Evolutionary conservation across 2,797 vertebrate species (phyloP).

Genomic region (Serranus cabrilla): DNA sequence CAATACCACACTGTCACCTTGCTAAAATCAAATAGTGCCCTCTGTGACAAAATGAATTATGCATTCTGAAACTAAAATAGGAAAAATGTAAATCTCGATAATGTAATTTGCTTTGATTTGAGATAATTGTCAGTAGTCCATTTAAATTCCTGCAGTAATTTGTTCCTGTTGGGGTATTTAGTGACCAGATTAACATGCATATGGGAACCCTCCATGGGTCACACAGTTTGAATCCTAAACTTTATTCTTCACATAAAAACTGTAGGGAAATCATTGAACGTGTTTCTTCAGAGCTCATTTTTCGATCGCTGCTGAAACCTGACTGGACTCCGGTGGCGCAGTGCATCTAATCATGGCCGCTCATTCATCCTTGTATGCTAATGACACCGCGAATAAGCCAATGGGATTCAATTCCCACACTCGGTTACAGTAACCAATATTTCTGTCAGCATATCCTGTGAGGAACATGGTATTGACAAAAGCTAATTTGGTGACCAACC

Average conservation of each 20-base stretch:
- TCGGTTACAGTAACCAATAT: slow-evolving; percentile 89
- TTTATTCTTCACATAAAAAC: background rate
- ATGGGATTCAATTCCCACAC: slow-evolving; percentile 81
- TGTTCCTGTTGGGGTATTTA: slow-evolving; percentile 14
- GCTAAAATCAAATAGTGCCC: slow-evolving; percentile 19
- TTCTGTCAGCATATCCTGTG: slow-evolving; percentile 83
- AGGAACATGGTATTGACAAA: slow-evolving; percentile 88
- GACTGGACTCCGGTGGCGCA: slow-evolving; percentile 50
- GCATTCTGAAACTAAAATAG: slow-evolving; percentile 3
- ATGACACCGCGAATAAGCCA: slow-evolving; percentile 76
- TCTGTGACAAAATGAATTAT: slow-evolving; percentile 30
- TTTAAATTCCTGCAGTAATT: background rate
- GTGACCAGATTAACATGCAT: slow-evolving; percentile 22
- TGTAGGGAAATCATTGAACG: background rate
- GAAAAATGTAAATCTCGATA: slow-evolving; percentile 6
- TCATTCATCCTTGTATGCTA: slow-evolving; percentile 80
- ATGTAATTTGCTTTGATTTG: slow-evolving; percentile 6
- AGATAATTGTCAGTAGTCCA: background rate
- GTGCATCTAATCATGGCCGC: slow-evolving; percentile 69
- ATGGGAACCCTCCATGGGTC: background rate
- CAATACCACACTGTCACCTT: background rate
- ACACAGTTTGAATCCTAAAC: background rate
- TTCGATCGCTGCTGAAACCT: slow-evolving; percentile 52
- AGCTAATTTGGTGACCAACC: slow-evolving; percentile 85
- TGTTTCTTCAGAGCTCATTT: slow-evolving; percentile 24